Evolutionary conservation across 2,888 invertebrate species (phyloP), one percentile per base, ranked within the genome.

Genomic region (Stictocephala bisonia): DNA sequence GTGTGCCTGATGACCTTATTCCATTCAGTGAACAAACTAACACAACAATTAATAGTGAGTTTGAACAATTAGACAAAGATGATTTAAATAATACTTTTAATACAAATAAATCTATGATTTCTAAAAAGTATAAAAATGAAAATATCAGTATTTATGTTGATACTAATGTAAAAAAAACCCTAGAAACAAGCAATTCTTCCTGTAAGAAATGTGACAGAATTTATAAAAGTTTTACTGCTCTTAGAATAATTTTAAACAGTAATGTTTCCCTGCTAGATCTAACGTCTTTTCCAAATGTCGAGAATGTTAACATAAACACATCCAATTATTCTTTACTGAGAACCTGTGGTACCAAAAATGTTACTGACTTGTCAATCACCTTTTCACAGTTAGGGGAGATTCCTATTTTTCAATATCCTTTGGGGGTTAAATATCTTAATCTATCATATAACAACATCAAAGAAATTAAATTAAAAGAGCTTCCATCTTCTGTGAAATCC

Each of bases 221-320:
- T n/a, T 4, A 44, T 4, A 9, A 44, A 44, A 44, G 7, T 15
- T n/a, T 44, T 15, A 7, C 44, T n/a, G 15, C 7, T n/a, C n/a
- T 44, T 4, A 9, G 15, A 44, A n/a, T 44, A 6, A 15, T 15
- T 6, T 44, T 44, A 15, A 9, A 9, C 7, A 44, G 15, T 6
- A 44, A 44, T 44, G 13, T 60, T 11, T 20, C 60, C 11, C 22
- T 40, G 31, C 22, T 60, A 35, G 60, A 60, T 40, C 2, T 60
- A 3, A 22, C 60, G 31, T 6, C 3, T 20, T 35, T 60, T 11
- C 31, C 9, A 7, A 20, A 9, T 60, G 40, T n/a, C 18, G 35
- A 35, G 29, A 40, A 31, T 60, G 35, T 60, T 26, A 60, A 22
- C 13, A 1, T 60, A 13, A 60, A 60, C 60, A 35, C 22, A n/a